phyloP scores from a whole-genome alignment of 2,113 vertebrate genomes.

The Chaetura pelagica region DNA sequence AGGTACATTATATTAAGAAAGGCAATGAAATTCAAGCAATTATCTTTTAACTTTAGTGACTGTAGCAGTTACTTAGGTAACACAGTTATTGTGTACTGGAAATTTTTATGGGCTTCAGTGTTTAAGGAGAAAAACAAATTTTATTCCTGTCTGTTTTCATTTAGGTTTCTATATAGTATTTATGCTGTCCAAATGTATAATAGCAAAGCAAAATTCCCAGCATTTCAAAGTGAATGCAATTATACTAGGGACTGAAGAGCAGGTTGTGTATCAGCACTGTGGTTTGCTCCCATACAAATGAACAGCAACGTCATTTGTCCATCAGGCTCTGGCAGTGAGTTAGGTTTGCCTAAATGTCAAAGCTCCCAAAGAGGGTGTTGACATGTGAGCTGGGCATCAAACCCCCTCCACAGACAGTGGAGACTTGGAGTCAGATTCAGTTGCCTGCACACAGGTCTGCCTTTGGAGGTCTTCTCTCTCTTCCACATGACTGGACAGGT shows the following conservation, averaged over 20 bases:
- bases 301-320: background rate
- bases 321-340: background rate
- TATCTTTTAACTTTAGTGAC: conserved; percentile 16
- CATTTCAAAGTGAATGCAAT: conserved; percentile 42
- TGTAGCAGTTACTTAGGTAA: conserved; percentile 33
- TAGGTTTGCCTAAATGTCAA: background rate
- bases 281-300: background rate
- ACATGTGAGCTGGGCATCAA: background rate
- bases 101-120: conserved; percentile 38
- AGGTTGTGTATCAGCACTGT: background rate
- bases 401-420: background rate
- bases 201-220: conserved; percentile 49
- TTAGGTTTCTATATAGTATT: conserved; percentile 43
- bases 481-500: background rate
- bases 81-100: conserved; percentile 23
- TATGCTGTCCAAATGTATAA: conserved; percentile 60
- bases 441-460: background rate
- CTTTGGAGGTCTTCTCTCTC: background rate
- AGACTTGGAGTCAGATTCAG: background rate
- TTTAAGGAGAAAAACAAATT: conserved; percentile 63
- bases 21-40: conserved; percentile 6
- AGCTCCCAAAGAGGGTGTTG: background rate
- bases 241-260: conserved; percentile 15
- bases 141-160: conserved; percentile 50
- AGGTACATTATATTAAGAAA: conserved; percentile 23